Base-by-base conservation (phyloP, 2,113 vertebrate species). In the Leptobrachium ailaonicum region DNA sequence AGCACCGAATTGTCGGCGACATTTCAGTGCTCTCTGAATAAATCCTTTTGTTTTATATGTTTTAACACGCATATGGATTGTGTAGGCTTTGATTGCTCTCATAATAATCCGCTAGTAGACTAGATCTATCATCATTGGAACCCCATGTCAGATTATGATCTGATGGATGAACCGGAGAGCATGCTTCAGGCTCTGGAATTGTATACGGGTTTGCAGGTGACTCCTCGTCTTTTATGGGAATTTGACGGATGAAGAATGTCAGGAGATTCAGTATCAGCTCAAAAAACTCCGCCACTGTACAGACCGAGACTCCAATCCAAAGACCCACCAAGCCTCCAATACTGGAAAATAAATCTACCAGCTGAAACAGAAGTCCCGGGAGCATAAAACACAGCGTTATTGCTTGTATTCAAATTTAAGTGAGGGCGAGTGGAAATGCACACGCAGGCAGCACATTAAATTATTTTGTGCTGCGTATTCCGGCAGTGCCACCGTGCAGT, bases 241-340 rank as follows among this genome's bases (percentile, higher is more conserved):
- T 58, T 58, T 60, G 68, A 11, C 42, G 50, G 40, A 83, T 71
- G 41, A 71, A 12, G 71, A 83, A 83, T 53, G 71, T 80, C 54
- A 80, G 10, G 9, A 83, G 14, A 64, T 83, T 83, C 41, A 83
- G 7, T 40, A 83, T 74, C 58, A 83, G 73, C 54, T 83, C 82
- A 7, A 83, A 9, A 69, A 83, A 76, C 67, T 83, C 77, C 13
- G 82, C 82, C 41, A 83, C 82, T 63, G 82, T 83, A 62, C 77
- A 83, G 20, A 83, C 78, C 2, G 82, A 83, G 41, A 83, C 82
- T 32, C 82, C 82, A 47, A 83, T 83, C 82, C 82, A 83, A 40
- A 83, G 82, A 20, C 82, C 82, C 3, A 83, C 77, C 10, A 83
- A 77, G 7, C 82, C 82, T 53, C 82, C 77, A 13, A 80, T 80